Evolutionary conservation across 35 echinoderm and acorn worm species (phyloP), one percentile per base, ranked within the genome.

Genomic region (Ophioderma brevispina): DNA sequence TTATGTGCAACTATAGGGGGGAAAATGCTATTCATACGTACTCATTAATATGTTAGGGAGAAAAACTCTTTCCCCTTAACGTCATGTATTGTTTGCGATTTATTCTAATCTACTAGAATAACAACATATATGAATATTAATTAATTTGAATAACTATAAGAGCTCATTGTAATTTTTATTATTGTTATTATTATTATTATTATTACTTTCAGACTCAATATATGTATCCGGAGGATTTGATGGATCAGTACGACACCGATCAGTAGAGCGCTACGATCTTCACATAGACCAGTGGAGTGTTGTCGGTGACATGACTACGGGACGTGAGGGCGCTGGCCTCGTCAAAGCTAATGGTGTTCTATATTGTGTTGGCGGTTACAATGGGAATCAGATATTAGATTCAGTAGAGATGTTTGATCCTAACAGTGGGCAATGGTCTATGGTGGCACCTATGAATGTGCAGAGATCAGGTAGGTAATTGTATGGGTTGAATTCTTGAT

Each of bases 211-310:
- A 94, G 92, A 94, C 43, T 8, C 52, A 8, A 94, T 94, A n/a
- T 94, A 94, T 64, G 87, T 90, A 46, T 87, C 92, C 70, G 92
- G 92, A 32, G 92, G 92, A 35, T 94, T 94, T 81, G 92, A 94
- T 82, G 92, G 92, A 19, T 40, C 38, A 49, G 76, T 78, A 11
- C 38, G 92, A 19, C 92, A 89, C 38, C 70, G 38, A 63, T 94
- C 92, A 36, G 63, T 86, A 1, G 92, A 94, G 43, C 36, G 78
- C 33, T 94, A 94, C 37, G 92, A 94, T 82, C 87, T 87, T 32
- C 87, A 85, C 76, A 94, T 94, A 46, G 92, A 94, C 77, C 64
- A 78, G 32, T 94, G 92, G 92, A 89, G 64, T 49, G 46, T 89
- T 31, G 37, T 85, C 21, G 38, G 59, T n/a, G 87, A 89, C 25